Percentiles rank a stretch among this genome's conserved stretches.
These are phyloP conservation scores for Gambelia wislizenii DNA, from an alignment of 2,797 vertebrate species.

Conservation along the genomic window DNA sequence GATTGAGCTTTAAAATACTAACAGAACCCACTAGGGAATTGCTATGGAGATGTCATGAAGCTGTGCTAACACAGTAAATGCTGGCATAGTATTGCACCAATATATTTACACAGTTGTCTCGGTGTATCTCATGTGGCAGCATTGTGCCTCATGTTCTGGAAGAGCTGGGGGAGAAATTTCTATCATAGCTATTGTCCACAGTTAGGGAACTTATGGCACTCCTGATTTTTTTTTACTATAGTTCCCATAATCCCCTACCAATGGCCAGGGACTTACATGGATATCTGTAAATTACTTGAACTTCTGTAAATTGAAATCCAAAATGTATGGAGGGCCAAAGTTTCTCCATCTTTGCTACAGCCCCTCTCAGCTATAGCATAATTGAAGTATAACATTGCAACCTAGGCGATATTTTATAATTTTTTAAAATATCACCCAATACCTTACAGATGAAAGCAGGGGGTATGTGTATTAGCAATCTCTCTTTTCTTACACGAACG, in stretches of 20 bases:
- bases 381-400: background rate
- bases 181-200: background rate
- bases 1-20: background rate
- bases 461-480: background rate
- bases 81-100: background rate
- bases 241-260: background rate
- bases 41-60: background rate
- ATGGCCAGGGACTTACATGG: background rate
- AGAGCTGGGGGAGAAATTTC: background rate
- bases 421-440: no score
- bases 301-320: background rate
- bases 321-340: background rate
- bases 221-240: no score
- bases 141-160: background rate
- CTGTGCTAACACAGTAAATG: background rate
- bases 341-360: background rate
- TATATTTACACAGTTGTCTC: background rate
- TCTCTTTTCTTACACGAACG: background rate
- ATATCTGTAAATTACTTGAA: no score
- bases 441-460: background rate
- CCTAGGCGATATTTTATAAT: no score
- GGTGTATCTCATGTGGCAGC: background rate
- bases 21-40: background rate
- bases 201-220: background rate
- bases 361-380: background rate